Evolutionary conservation across 2,888 invertebrate genomes (phyloP).

Genomic region (Frankliniella fusca): DNA sequence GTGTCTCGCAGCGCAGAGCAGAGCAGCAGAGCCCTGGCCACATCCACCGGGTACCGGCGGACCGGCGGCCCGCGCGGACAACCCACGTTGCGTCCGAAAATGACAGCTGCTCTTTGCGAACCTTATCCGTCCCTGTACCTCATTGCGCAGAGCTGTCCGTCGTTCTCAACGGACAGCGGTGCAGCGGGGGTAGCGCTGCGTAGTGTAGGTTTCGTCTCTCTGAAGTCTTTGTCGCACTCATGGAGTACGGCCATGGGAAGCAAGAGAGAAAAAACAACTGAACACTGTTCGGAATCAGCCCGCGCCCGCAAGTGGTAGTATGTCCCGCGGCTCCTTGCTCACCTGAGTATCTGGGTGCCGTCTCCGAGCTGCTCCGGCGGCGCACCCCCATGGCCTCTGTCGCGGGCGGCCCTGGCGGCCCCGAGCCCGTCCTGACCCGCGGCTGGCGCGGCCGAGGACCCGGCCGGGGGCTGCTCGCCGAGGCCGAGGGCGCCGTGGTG

Average conservation of each 20-base stretch:
- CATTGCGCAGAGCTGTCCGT: neutral
- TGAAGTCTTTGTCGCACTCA: too few relatives aligned
- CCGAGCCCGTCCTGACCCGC: conserved; percentile 17
- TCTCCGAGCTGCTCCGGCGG: conserved; percentile 6
- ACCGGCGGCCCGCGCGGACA: neutral
- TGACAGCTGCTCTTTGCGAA: neutral
- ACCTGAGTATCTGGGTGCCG: conserved; percentile 9
- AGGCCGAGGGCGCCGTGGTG: neutral
- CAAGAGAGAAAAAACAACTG: neutral
- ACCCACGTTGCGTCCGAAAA: neutral
- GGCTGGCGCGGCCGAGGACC: neutral
- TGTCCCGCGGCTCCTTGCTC: neutral
- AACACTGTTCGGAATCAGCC: neutral
- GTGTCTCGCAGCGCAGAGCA: too few relatives aligned
- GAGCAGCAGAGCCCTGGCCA: too few relatives aligned
- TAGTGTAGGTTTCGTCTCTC: neutral
- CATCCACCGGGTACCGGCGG: neutral
- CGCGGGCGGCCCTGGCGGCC: neutral
- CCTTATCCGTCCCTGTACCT: neutral
- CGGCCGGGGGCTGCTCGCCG: neutral
- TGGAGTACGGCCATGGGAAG: too few relatives aligned
- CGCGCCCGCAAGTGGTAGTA: neutral
- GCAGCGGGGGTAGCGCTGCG: neutral
- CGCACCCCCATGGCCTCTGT: neutral
- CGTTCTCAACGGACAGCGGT: neutral